phyloP scores from a whole-genome alignment of 92 coral and sea anemone genomes.

The Palythoa caribaeorum region DNA sequence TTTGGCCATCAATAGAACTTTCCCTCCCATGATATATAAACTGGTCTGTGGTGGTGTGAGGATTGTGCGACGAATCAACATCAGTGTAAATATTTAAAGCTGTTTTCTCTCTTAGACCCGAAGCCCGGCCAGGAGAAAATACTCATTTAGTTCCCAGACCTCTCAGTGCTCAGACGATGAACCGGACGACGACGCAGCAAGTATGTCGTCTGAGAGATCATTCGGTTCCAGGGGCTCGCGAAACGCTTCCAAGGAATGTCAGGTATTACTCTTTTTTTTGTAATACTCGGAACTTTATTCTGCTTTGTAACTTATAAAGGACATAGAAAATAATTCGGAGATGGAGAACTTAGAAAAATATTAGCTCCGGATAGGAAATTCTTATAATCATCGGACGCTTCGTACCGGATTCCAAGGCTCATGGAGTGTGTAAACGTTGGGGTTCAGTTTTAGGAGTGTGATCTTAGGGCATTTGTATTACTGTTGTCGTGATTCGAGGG shows the following conservation, averaged over 20 bases:
- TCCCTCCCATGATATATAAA: too few species aligned
- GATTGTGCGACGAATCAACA: neutral
- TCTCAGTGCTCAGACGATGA: slow-evolving; percentile 98
- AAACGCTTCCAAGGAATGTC: slow-evolving; percentile 69
- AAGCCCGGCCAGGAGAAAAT: slow-evolving; percentile 90
- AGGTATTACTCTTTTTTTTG: slow-evolving; percentile 74
- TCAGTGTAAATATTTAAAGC: neutral
- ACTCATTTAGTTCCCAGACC: slow-evolving; percentile 88
- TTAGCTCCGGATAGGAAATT: too few species aligned
- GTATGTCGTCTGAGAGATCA: slow-evolving; percentile 92
- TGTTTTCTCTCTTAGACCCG: slow-evolving; percentile 64
- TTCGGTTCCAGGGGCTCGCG: slow-evolving; percentile 88
- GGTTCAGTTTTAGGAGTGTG: too few species aligned
- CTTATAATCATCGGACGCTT: too few species aligned
- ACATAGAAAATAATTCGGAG: neutral
- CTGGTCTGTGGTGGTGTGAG: neutral
- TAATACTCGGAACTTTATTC: neutral
- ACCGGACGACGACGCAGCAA: slow-evolving; percentile 89
- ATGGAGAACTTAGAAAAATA: too few species aligned
- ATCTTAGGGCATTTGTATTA: too few species aligned
- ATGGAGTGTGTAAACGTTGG: too few species aligned
- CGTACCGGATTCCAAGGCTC: too few species aligned
- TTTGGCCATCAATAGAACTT: too few species aligned
- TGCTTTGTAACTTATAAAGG: too few species aligned
- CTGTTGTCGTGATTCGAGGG: too few species aligned